Evolutionary conservation across 2,113 vertebrate species (phyloP), one percentile per base, ranked within the genome.

Genomic region (cattle (Bos taurus)): DNA sequence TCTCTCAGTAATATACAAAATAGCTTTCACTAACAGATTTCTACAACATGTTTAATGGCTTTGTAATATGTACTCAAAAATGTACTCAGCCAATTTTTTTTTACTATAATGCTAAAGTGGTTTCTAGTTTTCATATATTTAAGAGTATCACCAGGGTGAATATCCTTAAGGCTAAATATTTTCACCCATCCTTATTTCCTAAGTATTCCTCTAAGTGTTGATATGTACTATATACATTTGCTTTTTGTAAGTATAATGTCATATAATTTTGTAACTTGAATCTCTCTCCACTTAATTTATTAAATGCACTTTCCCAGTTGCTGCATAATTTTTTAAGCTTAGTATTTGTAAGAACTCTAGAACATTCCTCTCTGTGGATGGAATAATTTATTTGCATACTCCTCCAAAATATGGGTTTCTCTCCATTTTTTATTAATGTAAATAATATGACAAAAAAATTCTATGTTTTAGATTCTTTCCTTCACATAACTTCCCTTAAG

Each of bases 101-200:
- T 96, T 84, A 90, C 59, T 88, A 19, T 30, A 67, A 52, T 59
- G 62, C 1, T 40, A 48, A 28, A 62, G 60, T 95, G 33, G 16
- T 87, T 97, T 94, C 48, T 88, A 64, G 57, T 56, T 87, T 93
- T 85, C 50, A 92, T 88, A 40, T 59, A 80, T 85, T 93, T 94
- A 62, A 95, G 93, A 77, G 87, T 80, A 57, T 88, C 21, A 14
- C 25, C 84, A 78, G 25, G 52, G n/a, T 83, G 30, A 91, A 94
- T 54, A 56, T 62, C 54, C 80, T 82, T 60, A 50, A 91, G 80
- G 46, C 28, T 67, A 91, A 96, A 93, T 40, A 96, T 78, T 78
- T 90, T 13, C 57, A 81, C 19, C 52, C 50, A 52, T 78, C n/a
- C 28, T 84, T 95, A 94, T 85, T 93, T 94, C 57, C 33, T 78